phyloP scores from a whole-genome alignment of 2,888 invertebrate genomes.

The Crematogaster levior region DNA sequence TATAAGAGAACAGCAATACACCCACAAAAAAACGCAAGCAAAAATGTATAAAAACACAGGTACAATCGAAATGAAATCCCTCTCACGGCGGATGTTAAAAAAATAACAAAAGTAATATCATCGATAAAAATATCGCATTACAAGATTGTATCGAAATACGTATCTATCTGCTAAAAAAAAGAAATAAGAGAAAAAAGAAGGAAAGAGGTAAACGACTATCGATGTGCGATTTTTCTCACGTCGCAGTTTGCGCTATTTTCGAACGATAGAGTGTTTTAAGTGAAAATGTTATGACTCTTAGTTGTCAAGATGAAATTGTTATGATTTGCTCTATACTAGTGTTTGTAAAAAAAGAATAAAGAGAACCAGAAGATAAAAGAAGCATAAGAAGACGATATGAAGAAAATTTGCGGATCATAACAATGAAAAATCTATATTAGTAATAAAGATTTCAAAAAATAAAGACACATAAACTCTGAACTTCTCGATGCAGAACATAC shows the following conservation, averaged over 20 bases:
- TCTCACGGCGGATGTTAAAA: not conserved
- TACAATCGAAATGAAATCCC: not conserved
- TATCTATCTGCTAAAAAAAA: not conserved
- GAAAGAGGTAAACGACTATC: not conserved
- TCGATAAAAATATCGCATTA: not conserved
- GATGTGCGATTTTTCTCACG: slow-evolving; percentile 36
- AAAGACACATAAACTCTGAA: no score
- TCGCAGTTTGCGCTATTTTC: slow-evolving; percentile 14
- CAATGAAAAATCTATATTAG: not conserved
- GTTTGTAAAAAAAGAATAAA: not conserved
- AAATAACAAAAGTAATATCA: slow-evolving; percentile 22
- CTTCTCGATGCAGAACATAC: no score
- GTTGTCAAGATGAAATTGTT: slow-evolving; percentile 29
- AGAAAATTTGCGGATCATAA: not conserved
- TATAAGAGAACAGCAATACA: not conserved
- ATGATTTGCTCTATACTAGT: not conserved
- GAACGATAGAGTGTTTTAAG: slow-evolving; percentile 23
- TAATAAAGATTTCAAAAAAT: not conserved
- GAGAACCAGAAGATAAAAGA: not conserved
- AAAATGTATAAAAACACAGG: not conserved
- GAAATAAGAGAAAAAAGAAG: not conserved
- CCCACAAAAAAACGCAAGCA: not conserved
- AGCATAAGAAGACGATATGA: not conserved
- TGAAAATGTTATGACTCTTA: slow-evolving; percentile 34
- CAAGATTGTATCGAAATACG: slow-evolving; percentile 3